phyloP scores from a whole-genome alignment of 2,113 vertebrate species.

The Solenodon paradoxus region DNA sequence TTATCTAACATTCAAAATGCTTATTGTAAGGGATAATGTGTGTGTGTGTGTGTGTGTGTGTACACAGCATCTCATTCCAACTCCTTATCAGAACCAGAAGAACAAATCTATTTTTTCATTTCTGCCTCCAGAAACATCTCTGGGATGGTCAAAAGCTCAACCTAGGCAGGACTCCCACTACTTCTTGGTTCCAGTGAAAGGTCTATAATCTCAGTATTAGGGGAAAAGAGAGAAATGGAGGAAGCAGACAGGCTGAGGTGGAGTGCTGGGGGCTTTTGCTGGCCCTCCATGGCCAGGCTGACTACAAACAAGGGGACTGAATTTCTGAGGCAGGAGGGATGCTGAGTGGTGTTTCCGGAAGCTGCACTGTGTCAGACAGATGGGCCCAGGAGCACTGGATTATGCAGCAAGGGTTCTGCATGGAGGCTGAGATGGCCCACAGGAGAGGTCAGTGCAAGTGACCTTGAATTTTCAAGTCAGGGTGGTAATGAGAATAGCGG shows the following conservation, averaged over 20 bases:
- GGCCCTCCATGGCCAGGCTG: not conserved
- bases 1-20: not conserved
- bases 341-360: not conserved
- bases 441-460: not conserved
- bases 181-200: not conserved
- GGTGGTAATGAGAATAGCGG: not conserved
- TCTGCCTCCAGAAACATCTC: not conserved
- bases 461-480: not conserved
- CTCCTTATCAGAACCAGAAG: not conserved
- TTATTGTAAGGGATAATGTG: not conserved
- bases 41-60: not conserved
- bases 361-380: too few species aligned
- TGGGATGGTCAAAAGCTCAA: not conserved
- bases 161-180: not conserved
- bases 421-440: rapidly evolving
- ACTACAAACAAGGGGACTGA: not conserved
- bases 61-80: not conserved
- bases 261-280: rapidly evolving
- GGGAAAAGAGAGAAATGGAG: not conserved
- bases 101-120: not conserved
- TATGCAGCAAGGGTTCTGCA: rapidly evolving
- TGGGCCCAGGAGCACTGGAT: too few species aligned
- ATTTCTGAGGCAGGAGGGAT: not conserved
- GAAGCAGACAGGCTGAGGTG: rapidly evolving
- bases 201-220: not conserved